Conservation (phyloP, 2,797 vertebrate species). For the Sebastolobus altivelis region DNA sequence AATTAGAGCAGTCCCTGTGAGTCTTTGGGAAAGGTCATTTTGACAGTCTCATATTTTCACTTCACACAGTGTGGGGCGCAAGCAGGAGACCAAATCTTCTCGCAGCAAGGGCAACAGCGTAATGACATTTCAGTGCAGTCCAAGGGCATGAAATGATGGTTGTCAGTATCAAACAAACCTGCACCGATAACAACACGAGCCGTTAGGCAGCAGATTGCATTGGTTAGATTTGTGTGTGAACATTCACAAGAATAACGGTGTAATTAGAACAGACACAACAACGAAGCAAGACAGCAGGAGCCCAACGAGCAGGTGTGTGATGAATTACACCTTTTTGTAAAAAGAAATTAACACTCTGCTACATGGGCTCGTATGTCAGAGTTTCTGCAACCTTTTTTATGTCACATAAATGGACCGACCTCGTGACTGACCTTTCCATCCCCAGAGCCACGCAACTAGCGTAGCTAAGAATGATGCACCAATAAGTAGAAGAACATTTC, state of each 20-base stretch:
- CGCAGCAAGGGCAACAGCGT: conserved; percentile 44
- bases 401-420: neutral
- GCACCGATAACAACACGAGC: conserved; percentile 48
- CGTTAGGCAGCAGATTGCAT: conserved; percentile 57
- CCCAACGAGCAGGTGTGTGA: conserved; percentile 7
- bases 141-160: conserved; percentile 51
- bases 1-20: conserved; percentile 73
- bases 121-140: conserved; percentile 62
- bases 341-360: neutral
- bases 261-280: conserved; percentile 19
- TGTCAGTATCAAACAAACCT: conserved; percentile 53
- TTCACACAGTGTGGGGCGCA: conserved; percentile 51
- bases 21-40: conserved; percentile 79
- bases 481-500: neutral
- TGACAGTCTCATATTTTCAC: conserved; percentile 74
- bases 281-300: conserved; percentile 20
- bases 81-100: conserved; percentile 53
- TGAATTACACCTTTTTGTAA: conserved; percentile 11
- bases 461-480: neutral
- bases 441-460: neutral
- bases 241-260: conserved; percentile 31
- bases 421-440: neutral
- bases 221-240: conserved; percentile 44
- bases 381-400: conserved; percentile 6
- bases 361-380: neutral